These are phyloP conservation scores for Rhombomys opimus DNA, from an alignment of 2,113 vertebrate genomes.

Conservation along the genomic window DNA sequence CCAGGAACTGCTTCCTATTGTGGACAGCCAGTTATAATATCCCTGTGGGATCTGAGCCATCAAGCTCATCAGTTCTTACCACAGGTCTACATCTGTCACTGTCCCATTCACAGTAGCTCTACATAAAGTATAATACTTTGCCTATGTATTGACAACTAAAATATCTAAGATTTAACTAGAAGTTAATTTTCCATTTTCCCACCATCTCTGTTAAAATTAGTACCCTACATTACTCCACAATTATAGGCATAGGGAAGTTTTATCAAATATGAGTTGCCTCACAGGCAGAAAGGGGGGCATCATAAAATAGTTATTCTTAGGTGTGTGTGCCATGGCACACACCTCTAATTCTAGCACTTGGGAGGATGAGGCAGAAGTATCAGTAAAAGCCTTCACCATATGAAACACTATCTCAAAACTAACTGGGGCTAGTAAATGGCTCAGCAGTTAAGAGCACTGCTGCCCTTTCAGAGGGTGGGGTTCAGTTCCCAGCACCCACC, in stretches of 20 bases:
- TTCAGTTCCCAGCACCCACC: not conserved
- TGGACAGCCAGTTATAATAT: not conserved
- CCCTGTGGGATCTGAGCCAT: not conserved
- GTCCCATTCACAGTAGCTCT: not conserved
- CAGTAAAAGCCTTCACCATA: not conserved
- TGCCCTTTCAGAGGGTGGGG: not conserved
- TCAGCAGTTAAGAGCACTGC: not conserved
- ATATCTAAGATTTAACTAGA: not conserved
- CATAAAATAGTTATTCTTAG: constrained; percentile 22
- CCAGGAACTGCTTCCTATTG: not conserved
- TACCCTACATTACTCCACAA: constrained; percentile 11
- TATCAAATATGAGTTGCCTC: constrained; percentile 36
- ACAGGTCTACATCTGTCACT: not conserved
- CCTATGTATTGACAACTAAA: not conserved
- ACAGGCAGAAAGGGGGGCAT: not conserved
- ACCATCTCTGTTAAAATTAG: not conserved
- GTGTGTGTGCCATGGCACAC: not conserved
- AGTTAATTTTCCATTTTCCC: not conserved
- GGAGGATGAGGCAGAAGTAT: not conserved
- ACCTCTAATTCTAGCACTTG: not conserved
- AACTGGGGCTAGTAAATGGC: not conserved
- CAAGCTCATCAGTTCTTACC: not conserved
- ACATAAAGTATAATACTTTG: not conserved
- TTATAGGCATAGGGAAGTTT: not conserved
- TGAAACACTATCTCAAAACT: not conserved